Evolutionary conservation across 2,797 vertebrate species (phyloP), one percentile per base, ranked within the genome.

Genomic region (Aplochiton taeniatus): DNA sequence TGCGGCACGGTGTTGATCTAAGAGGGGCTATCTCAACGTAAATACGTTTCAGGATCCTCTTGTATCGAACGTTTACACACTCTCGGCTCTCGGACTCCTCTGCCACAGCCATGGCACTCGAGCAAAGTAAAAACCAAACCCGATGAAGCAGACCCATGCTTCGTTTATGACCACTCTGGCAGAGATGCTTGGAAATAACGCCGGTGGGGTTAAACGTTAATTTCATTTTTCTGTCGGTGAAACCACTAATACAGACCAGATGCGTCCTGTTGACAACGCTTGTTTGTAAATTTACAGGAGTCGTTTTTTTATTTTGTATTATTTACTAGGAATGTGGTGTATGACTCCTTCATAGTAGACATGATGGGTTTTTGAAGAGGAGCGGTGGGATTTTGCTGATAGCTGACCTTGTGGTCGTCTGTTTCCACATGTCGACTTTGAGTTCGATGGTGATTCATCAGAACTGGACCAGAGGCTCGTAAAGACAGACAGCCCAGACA

Each of bases 241-340:
- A 71, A 75, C 49, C 11, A 7, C 58, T 84, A 83, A 84, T 71
- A 18, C 71, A 65, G 75, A 72, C 74, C 80, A 82, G 77, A 79
- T 73, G 45, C 12, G 1, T 68, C 70, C 75, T 75, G 69, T 81
- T 74, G 67, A 79, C 68, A 66, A 45, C 20, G 69, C 46, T 50
- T 31, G 31, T 70, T 74, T 65, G 71, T 67, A 47, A 43, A 45
- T 65, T 51, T 44, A 65, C 14, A 58, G 65, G 55, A 64, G 49
- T 56, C n/a, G n/a, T n/a, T n/a, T n/a, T n/a, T n/a, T n/a, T n/a
- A n/a, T n/a, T n/a, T 45, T 78, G 20, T 72, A n/a, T 72, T 58
- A 52, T 69, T 68, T 61, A 61, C 47, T 65, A 20, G 6, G 52
- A 62, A 43, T 8, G 42, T 52, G 56, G 9, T 14, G 8, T 44